Evolutionary conservation across 35 echinoderm and acorn worm species (phyloP).

Genomic region (Diadema setosum): DNA sequence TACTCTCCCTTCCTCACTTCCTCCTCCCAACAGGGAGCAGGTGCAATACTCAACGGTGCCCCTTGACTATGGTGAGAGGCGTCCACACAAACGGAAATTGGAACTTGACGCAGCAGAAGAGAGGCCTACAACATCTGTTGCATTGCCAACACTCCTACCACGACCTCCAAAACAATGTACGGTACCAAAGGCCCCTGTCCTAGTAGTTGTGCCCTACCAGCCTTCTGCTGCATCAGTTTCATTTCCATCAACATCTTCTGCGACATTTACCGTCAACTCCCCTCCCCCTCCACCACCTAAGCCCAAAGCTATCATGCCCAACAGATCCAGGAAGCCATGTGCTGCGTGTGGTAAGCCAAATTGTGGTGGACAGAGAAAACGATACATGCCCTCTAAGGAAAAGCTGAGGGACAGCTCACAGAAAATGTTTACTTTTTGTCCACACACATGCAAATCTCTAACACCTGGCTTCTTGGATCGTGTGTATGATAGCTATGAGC

Average conservation of each 20-base stretch:
- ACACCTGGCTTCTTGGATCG: background rate
- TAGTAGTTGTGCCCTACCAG: constrained; percentile 52
- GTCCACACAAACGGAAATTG: constrained; percentile 15
- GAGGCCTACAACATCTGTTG: background rate
- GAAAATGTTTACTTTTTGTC: constrained; percentile 41
- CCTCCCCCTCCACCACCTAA: constrained; percentile 22
- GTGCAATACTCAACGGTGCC: constrained; percentile 12
- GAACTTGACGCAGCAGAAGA: constrained; percentile 4
- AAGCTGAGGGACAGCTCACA: constrained; percentile 19
- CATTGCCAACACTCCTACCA: background rate
- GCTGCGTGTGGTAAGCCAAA: constrained; percentile 46
- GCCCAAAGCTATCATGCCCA: constrained; percentile 8
- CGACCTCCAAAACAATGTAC: background rate
- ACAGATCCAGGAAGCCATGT: constrained; percentile 47
- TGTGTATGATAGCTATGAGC: background rate
- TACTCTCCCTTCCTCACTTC: constrained; percentile 27
- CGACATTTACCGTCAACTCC: background rate
- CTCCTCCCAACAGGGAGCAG: background rate
- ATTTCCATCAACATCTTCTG: background rate
- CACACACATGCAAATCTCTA: background rate
- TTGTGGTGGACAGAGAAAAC: constrained; percentile 39
- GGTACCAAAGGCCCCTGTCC: constrained; percentile 13
- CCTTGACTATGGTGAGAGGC: constrained; percentile 4
- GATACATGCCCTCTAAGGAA: constrained; percentile 33
- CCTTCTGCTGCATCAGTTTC: constrained; percentile 23